Evolutionary conservation across 2,113 vertebrate species (phyloP).

Genomic region (Clinocottus analis): DNA sequence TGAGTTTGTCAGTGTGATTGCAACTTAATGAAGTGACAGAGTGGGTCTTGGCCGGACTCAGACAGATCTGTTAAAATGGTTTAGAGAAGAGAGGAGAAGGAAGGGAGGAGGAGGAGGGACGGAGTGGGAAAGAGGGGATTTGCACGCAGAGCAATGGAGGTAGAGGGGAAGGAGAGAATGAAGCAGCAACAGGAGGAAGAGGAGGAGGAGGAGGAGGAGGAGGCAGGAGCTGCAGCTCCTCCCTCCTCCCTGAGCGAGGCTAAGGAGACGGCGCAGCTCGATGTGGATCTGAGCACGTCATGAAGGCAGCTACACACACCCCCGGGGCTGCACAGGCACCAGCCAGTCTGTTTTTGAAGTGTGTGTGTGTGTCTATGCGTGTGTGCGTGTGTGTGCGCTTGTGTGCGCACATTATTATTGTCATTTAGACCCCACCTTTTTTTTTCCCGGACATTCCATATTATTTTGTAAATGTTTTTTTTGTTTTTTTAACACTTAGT

Average conservation of each 20-base stretch:
- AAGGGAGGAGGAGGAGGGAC: background rate
- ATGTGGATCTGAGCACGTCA: conserved; percentile 57
- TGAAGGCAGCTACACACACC: conserved; percentile 72
- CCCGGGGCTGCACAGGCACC: conserved; percentile 80
- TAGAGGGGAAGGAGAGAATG: background rate
- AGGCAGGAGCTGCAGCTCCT: conserved; percentile 25
- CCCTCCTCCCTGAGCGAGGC: conserved; percentile 25
- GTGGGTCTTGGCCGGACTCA: background rate
- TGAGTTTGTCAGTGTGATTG: conserved; percentile 25
- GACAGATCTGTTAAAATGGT: conserved; percentile 2
- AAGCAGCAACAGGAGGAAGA: background rate
- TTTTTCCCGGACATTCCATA: no score
- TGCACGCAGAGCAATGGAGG: background rate
- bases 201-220: background rate
- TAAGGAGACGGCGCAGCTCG: background rate
- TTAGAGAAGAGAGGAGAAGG: background rate
- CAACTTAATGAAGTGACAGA: conserved; percentile 59
- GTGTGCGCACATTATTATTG: conserved; percentile 6
- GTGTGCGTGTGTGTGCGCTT: conserved; percentile 18
- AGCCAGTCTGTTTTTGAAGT: conserved; percentile 74
- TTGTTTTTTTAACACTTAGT: no score
- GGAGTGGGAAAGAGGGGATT: background rate
- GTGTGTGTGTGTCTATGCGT: background rate
- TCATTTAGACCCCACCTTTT: background rate
- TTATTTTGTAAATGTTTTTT: no score